These are phyloP conservation scores for Mamestra configurata DNA, from an alignment of 1,140 invertebrate genomes.

Conservation along the genomic window DNA sequence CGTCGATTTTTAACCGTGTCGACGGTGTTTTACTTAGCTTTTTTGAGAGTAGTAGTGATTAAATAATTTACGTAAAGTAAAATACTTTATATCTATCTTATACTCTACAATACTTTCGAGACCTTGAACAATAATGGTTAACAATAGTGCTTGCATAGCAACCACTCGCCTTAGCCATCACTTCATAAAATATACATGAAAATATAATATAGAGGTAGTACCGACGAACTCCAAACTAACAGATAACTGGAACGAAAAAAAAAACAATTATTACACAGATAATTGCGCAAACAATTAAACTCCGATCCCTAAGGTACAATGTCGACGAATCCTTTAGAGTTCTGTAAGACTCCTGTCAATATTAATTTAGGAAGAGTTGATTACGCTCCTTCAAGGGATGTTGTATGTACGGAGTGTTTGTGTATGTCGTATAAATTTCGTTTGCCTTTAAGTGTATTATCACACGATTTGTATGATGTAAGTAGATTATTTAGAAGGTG, in stretches of 20 bases:
- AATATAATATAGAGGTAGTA: too few species aligned
- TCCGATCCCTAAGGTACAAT: conserved; percentile 25
- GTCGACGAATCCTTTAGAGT: conserved; percentile 14
- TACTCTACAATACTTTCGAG: too few species aligned
- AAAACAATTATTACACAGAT: not conserved
- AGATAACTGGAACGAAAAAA: not conserved
- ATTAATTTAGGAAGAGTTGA: conserved; percentile 54
- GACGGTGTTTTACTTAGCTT: too few species aligned
- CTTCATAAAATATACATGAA: too few species aligned
- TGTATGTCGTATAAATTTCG: conserved; percentile 13
- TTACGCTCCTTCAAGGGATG: conserved; percentile 22
- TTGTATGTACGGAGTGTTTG: conserved; percentile 2
- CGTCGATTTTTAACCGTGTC: too few species aligned
- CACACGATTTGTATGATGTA: not conserved
- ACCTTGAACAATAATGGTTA: too few species aligned
- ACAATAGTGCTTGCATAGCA: too few species aligned
- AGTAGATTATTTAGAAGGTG: not conserved
- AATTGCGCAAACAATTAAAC: conserved; percentile 39
- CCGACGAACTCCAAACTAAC: not conserved
- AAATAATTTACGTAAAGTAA: not conserved
- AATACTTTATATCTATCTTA: too few species aligned
- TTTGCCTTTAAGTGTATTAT: not conserved
- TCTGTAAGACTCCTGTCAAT: conserved; percentile 46
- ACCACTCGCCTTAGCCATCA: too few species aligned
- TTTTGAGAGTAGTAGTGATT: too few species aligned